Evolutionary conservation across 2,113 vertebrate species (phyloP).

Genomic region (Strix uralensis): DNA sequence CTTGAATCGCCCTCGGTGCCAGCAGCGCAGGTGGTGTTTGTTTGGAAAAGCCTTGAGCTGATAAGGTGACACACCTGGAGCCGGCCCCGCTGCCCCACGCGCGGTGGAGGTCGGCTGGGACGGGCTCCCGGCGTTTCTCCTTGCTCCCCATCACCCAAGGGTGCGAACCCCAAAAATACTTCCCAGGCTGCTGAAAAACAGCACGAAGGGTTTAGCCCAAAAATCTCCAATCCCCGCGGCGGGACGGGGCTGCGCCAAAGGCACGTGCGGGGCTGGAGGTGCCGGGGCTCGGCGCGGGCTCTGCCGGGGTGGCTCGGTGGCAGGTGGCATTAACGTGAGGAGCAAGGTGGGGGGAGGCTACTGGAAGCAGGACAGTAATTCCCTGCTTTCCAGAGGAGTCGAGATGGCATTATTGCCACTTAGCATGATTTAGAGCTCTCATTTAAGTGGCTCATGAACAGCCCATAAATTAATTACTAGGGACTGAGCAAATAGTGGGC

Average conservation of each 20-base stretch:
- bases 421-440: slow-evolving; percentile 45
- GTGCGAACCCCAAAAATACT: neutral
- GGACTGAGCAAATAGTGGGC: slow-evolving; percentile 24
- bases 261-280: neutral
- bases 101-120: neutral
- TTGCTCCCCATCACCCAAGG: rapidly evolving
- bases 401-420: slow-evolving; percentile 19
- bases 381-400: slow-evolving; percentile 1
- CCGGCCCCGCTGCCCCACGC: neutral
- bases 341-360: neutral
- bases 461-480: slow-evolving; percentile 47
- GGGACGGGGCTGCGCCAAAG: neutral
- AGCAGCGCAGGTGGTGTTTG: neutral
- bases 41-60: neutral
- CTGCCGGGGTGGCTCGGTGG: neutral
- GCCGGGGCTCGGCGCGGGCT: neutral
- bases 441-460: slow-evolving; percentile 34
- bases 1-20: neutral
- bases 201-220: neutral
- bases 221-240: neutral
- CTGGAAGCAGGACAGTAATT: slow-evolving; percentile 10
- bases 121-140: neutral
- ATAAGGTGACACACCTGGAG: neutral
- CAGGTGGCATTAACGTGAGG: neutral
- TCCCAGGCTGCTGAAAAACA: neutral